Percentiles rank a stretch among this genome's conserved stretches.
Conservation (phyloP, 2,797 vertebrate species). For the Leuciscus waleckii region DNA sequence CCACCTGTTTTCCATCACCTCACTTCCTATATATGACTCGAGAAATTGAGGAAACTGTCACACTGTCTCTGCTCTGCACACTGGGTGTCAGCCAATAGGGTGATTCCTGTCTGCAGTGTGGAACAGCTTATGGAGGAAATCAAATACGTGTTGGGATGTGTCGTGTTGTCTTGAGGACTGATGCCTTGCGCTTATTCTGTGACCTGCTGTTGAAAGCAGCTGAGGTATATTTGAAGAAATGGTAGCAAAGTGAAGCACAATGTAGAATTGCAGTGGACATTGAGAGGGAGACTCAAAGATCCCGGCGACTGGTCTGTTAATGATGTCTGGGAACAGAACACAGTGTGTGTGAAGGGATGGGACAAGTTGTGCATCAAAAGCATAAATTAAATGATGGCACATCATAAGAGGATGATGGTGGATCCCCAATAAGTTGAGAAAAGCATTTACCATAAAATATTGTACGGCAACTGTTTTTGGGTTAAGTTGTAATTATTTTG, state of each 20-base stretch:
- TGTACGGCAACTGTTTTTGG: neutral
- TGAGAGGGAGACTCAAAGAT: constrained; percentile 3
- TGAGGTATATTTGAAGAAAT: constrained; percentile 15
- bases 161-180: constrained; percentile 9
- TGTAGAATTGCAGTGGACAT: constrained; percentile 5
- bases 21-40: constrained; percentile 20
- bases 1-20: constrained; percentile 53
- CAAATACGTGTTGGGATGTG: constrained; percentile 6
- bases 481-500: neutral
- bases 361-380: neutral
- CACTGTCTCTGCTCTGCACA: constrained; percentile 27
- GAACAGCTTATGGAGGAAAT: constrained; percentile 32
- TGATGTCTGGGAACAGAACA: constrained; percentile 11
- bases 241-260: neutral
- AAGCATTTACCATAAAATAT: neutral
- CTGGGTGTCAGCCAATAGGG: constrained; percentile 22
- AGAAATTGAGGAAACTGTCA: constrained; percentile 22
- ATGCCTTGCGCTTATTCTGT: neutral
- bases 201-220: neutral
- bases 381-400: neutral
- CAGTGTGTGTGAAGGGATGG: neutral
- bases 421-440: neutral
- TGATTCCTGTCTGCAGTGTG: constrained; percentile 16
- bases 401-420: neutral
- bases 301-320: neutral